Evolutionary conservation across 2,797 vertebrate species (phyloP), one percentile per base, ranked within the genome.

Genomic region (Fringilla coelebs): DNA sequence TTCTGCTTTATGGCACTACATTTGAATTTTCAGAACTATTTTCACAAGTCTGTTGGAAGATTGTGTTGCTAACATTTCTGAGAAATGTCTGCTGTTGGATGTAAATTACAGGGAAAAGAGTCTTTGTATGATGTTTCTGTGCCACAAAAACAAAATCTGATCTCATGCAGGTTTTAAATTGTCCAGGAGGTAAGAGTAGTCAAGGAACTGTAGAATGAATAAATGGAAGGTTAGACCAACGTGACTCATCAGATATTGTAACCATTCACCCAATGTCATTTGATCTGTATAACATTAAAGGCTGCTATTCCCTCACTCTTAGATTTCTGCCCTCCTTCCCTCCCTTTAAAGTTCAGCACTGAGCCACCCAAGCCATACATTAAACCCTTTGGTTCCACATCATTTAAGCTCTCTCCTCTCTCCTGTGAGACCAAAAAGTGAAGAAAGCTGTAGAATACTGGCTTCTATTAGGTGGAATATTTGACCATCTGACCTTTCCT

Each of bases 131-230:
- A 45, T 89, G 88, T 78, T 93, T 71, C 65, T 66, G 45, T 88
- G 76, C 79, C 10, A 6, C 18, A 7, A 88, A 90, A 95, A n/a
- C 90, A 91, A 91, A 92, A 84, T 81, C 86, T 80, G 73, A 87
- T 92, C 81, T 94, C 82, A 61, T 76, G 58, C 66, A 82, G 76
- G 70, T 86, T 96, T 38, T 95, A 93, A 92, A 94, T 96, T 88
- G 90, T 89, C 74, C 82, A 29, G 88, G 85, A 95, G 66, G 32
- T 81, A 89, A 82, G 70, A 81, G 48, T 92, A 88, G 90, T 88
- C 81, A 82, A 88, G 66, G 72, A 94, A 63, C 55, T 78, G 48
- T 66, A 67, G 89, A 86, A 79, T 73, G 89, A 88, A 79, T 93
- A 96, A 81, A 71, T 71, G 85, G 67, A 88, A 88, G 79, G 94